Base-by-base conservation (phyloP, 2,797 vertebrate genomes). In the Sus cebifrons region DNA sequence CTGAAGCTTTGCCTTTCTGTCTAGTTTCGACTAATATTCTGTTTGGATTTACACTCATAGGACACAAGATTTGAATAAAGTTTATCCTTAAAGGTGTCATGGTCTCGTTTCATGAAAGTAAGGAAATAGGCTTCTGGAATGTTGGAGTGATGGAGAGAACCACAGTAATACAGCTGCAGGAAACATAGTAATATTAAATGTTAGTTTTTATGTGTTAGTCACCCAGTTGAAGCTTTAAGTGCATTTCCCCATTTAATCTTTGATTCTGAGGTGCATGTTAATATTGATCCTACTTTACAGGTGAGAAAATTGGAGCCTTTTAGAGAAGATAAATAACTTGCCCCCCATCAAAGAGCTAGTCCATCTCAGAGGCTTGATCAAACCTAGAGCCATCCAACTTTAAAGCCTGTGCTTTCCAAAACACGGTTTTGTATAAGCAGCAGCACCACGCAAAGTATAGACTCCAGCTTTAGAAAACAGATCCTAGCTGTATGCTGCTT, bases 21-120 rank as follows among this genome's bases (percentile, higher is more conserved):
- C 25, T 94, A 44, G 73, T 89, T 93, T 92, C 93, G 29, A 84
- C 68, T 71, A n/a, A 64, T 52, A 16, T 64, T 92, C 60, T 95
- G 60, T 97, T 97, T 94, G 52, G 75, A 91, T 92, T 94, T 79
- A 65, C 87, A 54, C 81, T 84, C 27, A 84, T 52, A 49, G 44
- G 60, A 86, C 23, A 74, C 11, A 56, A 54, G 44, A 88, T 85
- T 90, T 92, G 56, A 98, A 98, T 98, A 98, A 98, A 98, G 82
- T 86, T 97, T 96, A 49, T 86, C 62, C 36, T 92, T 79, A 52
- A 96, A 91, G 12, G 4, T 36, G 2, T 77, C 40, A 32, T 68
- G 8, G 77, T 73, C 36, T 94, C 20, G 16, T 75, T 96, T 92
- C 21, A 75, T 86, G 88, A 65, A 89, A 94, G 44, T 6, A 75